Base-by-base conservation (phyloP, 2,113 vertebrate species). In the Neofelis nebulosa region DNA sequence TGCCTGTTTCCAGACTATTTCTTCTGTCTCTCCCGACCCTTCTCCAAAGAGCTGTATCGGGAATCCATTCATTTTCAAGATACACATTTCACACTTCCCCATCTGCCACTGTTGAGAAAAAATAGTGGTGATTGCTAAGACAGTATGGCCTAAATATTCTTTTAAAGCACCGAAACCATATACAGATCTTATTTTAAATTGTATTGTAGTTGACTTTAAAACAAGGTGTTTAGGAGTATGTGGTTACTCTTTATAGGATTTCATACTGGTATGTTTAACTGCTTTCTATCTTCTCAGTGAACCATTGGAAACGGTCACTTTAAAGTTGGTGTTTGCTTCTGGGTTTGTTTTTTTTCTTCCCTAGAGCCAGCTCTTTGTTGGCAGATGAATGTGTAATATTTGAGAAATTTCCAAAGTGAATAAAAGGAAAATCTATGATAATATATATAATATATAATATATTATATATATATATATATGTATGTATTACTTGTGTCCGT, bases 381-480 rank as follows among this genome's bases (percentile, higher is more conserved):
- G 41, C 89, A 92, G 85, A 78, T 97, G 48, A 1, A 23, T 0
- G 61, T 97, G 97, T 97, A 83, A 48, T 94, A 89, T 97, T 93
- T 96, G 80, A 95, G 94, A 91, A 97, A 89, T 38, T 27, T 85
- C 78, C 57, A 84, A 95, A 86, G 38, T 76, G 93, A 76, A 41
- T 71, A 52, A 79, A 94, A 95, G 57, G 93, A 96, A 96, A 97
- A 97, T 94, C 87, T 21, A 0, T 96, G 97, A 96, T 55, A 45
- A 45, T 41, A 9, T 45, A 45, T 45, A 45, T 9, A 9, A 16
- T 55, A 55, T 18, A 18, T 16, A 52, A 23, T 57, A 61, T 23
- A 23, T 18, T 21, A 96, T 52, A 14, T 52, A 52, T 52, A 52
- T 52, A 52, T 52, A 19, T 57, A 21, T 57, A 57, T 21, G 7